A percentile compares a stretch with the other conserved stretches of the same genome.
Conservation (phyloP, 2,113 vertebrate species). For the Patagioenas fasciata region DNA sequence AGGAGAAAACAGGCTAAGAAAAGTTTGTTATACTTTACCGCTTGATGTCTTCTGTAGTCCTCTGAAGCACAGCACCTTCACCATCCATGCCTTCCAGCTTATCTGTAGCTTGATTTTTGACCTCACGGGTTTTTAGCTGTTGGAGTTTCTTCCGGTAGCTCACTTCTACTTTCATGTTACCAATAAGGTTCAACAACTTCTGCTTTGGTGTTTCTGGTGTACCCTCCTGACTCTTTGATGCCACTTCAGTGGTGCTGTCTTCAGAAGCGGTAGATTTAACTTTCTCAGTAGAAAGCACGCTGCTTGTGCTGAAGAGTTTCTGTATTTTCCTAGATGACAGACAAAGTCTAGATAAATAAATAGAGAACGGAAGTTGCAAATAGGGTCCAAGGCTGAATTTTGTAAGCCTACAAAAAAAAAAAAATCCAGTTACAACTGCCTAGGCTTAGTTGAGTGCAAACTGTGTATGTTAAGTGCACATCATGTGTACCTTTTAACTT, state of each 20-base stretch:
- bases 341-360: not conserved
- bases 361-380: not conserved
- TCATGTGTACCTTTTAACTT: not conserved
- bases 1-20: not conserved
- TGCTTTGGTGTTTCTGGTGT: constrained; percentile 67
- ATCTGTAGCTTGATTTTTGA: not conserved
- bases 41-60: constrained; percentile 54
- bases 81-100: constrained; percentile 25
- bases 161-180: constrained; percentile 87
- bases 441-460: not conserved
- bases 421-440: not conserved
- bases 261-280: not conserved
- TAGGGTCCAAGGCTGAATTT: not conserved
- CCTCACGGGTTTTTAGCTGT: constrained; percentile 41
- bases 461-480: not conserved
- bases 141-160: constrained; percentile 76
- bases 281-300: not conserved
- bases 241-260: not conserved
- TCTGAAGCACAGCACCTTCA: constrained; percentile 63
- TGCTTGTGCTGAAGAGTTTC: constrained; percentile 62
- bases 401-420: not conserved
- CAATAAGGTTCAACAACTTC: constrained; percentile 80
- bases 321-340: constrained; percentile 31
- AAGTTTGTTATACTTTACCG: constrained; percentile 70
- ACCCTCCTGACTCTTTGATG: not conserved